phyloP scores from a whole-genome alignment of 2,797 vertebrate species.

The Sylvia borin region DNA sequence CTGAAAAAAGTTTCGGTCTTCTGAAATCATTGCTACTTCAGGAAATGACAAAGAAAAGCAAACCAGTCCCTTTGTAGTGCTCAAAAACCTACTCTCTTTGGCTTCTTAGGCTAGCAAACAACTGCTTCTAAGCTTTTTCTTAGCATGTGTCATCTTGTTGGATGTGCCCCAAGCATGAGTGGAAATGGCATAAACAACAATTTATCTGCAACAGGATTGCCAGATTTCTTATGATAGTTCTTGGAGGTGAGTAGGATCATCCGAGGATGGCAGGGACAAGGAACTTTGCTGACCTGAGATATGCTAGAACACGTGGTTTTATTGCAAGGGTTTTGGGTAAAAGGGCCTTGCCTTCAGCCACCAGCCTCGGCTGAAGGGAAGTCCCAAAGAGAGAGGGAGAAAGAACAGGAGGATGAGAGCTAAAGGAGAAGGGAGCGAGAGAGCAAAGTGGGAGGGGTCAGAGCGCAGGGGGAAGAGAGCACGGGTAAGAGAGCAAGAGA shows the following conservation, averaged over 20 bases:
- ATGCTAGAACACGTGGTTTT: too few species aligned
- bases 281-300: too few species aligned
- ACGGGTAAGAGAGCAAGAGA: too few species aligned
- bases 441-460: too few species aligned
- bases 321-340: too few species aligned
- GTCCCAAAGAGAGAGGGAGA: too few species aligned
- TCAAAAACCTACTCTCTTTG: background rate
- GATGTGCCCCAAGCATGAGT: background rate
- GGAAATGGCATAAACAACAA: background rate
- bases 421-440: too few species aligned
- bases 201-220: background rate
- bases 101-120: background rate
- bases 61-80: background rate
- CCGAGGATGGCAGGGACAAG: too few species aligned
- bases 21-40: background rate
- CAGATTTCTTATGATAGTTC: background rate
- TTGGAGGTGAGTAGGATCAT: background rate
- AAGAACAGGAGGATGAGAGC: too few species aligned
- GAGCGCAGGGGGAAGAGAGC: too few species aligned
- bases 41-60: background rate
- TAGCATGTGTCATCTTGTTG: slow-evolving; percentile 10
- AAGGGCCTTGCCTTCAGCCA: too few species aligned
- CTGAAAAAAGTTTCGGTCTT: background rate
- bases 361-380: too few species aligned
- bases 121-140: background rate